Percentiles rank a stretch among this genome's conserved stretches.
Evolutionary conservation across 1,140 invertebrate species (phyloP).

Genomic region (Fopius arisanus): DNA sequence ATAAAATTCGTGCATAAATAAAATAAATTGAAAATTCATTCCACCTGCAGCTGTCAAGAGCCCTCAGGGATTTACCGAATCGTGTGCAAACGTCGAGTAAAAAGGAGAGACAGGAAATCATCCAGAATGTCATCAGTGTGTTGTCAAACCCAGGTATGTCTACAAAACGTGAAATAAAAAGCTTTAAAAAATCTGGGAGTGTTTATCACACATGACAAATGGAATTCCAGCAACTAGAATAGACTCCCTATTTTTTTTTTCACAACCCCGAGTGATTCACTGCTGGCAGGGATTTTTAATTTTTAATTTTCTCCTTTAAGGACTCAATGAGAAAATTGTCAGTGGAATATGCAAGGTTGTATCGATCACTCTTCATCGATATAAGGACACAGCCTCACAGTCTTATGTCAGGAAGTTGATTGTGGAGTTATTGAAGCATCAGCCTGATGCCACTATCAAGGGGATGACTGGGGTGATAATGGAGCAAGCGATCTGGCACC

Average conservation of each 20-base stretch:
- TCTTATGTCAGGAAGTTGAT: conserved; percentile 76
- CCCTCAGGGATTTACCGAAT: conserved; percentile 81
- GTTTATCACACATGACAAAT: neutral
- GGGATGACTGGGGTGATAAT: conserved; percentile 72
- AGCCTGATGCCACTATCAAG: conserved; percentile 76
- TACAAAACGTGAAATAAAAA: neutral
- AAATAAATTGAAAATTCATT: conserved; percentile 33
- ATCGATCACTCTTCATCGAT: conserved; percentile 77
- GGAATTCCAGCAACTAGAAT: neutral
- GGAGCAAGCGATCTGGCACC: conserved; percentile 68
- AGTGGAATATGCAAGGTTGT: conserved; percentile 80
- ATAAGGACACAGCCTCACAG: conserved; percentile 80
- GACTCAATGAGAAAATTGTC: conserved; percentile 79
- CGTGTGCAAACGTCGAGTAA: conserved; percentile 80
- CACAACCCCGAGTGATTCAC: neutral
- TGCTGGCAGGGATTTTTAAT: neutral
- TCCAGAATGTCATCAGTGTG: conserved; percentile 76
- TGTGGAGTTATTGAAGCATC: conserved; percentile 69
- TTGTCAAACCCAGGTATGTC: conserved; percentile 76
- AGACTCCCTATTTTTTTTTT: neutral
- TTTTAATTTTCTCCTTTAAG: conserved; percentile 65
- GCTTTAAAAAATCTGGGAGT: conserved; percentile 31
- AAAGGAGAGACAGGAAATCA: conserved; percentile 75
- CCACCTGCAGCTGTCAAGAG: conserved; percentile 75
- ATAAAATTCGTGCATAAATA: conserved; percentile 4